Evolutionary conservation across 2,113 vertebrate species (phyloP).

Genomic region (Colaptes auratus): DNA sequence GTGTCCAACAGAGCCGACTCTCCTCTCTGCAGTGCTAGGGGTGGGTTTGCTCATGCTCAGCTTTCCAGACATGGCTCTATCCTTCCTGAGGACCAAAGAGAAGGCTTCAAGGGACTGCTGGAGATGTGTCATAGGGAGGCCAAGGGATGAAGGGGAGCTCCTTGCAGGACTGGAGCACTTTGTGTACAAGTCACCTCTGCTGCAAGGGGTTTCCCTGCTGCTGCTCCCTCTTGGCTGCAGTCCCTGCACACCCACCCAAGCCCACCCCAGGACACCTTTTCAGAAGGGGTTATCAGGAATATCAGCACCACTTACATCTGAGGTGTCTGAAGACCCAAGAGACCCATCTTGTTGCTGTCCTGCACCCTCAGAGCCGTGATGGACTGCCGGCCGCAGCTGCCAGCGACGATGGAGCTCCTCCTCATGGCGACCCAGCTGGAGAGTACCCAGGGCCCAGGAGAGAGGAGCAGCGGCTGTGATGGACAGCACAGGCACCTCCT

Average conservation of each 20-base stretch:
- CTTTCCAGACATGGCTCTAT: slow-evolving; percentile 86
- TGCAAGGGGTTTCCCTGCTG: neutral
- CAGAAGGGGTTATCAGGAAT: neutral
- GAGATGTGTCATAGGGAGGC: accelerated
- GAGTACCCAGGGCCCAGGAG: neutral
- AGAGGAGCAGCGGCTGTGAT: neutral
- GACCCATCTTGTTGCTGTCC: slow-evolving; percentile 85
- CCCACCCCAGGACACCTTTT: neutral
- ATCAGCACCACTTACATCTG: slow-evolving; percentile 79
- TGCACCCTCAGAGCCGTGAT: slow-evolving; percentile 86
- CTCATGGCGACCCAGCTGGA: slow-evolving; percentile 69
- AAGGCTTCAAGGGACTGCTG: neutral
- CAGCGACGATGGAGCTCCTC: slow-evolving; percentile 76
- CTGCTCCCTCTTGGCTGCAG: neutral
- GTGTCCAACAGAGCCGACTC: slow-evolving; percentile 89
- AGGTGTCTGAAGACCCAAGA: slow-evolving; percentile 86
- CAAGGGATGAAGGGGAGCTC: neutral
- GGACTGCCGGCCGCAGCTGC: slow-evolving; percentile 77
- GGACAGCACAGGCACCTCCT: neutral
- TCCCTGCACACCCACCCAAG: neutral
- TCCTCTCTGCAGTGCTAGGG: slow-evolving; percentile 84
- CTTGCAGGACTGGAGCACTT: neutral
- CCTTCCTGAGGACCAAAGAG: slow-evolving; percentile 74
- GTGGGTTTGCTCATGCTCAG: slow-evolving; percentile 81
- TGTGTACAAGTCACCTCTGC: neutral